Conservation (phyloP, 2,888 invertebrate species). For the Xestia c-nigrum region DNA sequence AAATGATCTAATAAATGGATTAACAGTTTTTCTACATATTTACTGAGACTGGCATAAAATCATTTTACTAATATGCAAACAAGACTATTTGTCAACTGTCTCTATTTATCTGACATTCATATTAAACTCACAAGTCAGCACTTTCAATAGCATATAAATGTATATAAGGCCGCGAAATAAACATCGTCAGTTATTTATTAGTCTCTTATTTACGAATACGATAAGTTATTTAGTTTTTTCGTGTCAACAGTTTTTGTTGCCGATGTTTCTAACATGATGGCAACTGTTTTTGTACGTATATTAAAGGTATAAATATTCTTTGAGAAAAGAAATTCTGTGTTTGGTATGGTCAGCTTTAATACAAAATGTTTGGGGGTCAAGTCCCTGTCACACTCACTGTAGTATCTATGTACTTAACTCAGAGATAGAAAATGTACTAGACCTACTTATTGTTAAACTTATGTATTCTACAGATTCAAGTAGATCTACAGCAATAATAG, state of each 20-base stretch:
- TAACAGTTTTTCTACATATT: background rate
- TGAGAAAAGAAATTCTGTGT: background rate
- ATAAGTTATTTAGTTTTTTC: conserved; percentile 3
- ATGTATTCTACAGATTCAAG: background rate
- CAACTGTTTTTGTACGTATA: background rate
- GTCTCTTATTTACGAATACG: conserved; percentile 20
- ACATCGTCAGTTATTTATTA: conserved; percentile 26
- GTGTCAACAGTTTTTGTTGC: background rate
- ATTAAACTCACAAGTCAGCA: conserved; percentile 10
- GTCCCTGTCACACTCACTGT: background rate
- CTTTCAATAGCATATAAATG: background rate
- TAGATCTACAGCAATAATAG: background rate
- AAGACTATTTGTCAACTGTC: background rate
- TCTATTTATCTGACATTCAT: conserved; percentile 6
- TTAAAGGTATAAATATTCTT: background rate
- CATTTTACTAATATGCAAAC: background rate
- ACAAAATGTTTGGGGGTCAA: background rate
- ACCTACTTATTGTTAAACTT: background rate
- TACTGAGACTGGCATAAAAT: background rate
- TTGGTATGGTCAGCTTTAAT: background rate
- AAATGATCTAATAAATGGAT: background rate
- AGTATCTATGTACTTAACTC: background rate
- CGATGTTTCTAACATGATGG: background rate
- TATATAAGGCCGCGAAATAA: background rate
- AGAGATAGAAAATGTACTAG: background rate